phyloP scores from a whole-genome alignment of 2,888 invertebrate species.

The Hirtodrosophila histrioides region DNA sequence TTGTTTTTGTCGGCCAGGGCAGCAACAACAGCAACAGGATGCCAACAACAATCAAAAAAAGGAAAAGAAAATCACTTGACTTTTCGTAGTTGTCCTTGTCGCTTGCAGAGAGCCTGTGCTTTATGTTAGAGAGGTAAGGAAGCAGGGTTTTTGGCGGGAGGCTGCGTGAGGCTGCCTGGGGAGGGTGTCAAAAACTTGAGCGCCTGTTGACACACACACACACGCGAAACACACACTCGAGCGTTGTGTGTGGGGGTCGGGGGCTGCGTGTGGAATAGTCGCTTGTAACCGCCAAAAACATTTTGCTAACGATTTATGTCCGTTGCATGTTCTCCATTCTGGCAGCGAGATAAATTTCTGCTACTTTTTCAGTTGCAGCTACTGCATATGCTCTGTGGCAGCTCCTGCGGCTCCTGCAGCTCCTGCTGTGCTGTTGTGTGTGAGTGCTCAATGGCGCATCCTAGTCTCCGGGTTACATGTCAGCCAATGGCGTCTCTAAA shows the following conservation, averaged over 20 bases:
- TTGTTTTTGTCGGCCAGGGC: conserved; percentile 39
- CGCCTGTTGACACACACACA: conserved; percentile 70
- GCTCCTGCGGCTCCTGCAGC: conserved; percentile 11
- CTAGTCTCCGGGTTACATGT: conserved; percentile 46
- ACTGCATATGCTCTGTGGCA: conserved; percentile 16
- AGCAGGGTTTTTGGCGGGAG: not conserved
- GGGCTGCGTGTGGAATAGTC: not conserved
- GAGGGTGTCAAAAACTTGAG: conserved; percentile 68
- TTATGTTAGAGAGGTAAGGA: conserved; percentile 31
- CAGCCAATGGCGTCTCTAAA: conserved; percentile 26
- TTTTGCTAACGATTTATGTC: conserved; percentile 78
- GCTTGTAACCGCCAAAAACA: conserved; percentile 75
- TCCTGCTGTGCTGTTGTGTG: not conserved
- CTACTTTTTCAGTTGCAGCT: conserved; percentile 60
- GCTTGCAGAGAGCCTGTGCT: conserved; percentile 48
- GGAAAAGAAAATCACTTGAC: conserved; percentile 70
- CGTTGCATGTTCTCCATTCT: conserved; percentile 60
- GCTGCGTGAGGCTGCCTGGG: not conserved
- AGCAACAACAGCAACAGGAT: conserved; percentile 30
- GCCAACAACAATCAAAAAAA: conserved; percentile 40
- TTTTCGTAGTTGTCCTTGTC: conserved; percentile 70
- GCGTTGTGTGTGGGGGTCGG: not conserved
- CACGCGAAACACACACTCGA: conserved; percentile 58
- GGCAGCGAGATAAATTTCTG: conserved; percentile 62
- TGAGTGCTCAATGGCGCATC: conserved; percentile 55